phyloP scores from a whole-genome alignment of 2,113 vertebrate species.

The Typhlomys cinereus region DNA sequence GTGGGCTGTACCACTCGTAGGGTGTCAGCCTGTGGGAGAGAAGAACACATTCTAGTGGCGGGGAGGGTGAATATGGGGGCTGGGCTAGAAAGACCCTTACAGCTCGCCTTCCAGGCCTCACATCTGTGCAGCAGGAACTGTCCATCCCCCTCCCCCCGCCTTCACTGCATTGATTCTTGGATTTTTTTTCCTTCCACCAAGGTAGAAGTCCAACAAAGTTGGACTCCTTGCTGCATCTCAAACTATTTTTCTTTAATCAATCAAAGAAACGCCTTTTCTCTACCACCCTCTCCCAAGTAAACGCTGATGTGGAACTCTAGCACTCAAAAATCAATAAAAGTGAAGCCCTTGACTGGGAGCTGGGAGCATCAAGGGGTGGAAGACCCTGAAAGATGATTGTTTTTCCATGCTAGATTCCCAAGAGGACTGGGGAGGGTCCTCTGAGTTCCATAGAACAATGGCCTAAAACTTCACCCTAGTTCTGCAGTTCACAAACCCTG shows the following conservation, averaged over 20 bases:
- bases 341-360: no score
- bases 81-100: accelerated
- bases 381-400: background rate
- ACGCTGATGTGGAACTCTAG: background rate
- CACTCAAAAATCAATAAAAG: background rate
- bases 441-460: background rate
- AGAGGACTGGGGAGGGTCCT: background rate
- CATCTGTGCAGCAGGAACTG: no score
- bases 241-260: background rate
- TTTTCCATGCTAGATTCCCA: background rate
- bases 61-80: accelerated
- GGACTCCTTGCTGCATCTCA: background rate
- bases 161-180: background rate
- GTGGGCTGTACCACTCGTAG: slow-evolving; percentile 98
- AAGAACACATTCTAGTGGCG: background rate
- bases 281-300: background rate
- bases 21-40: slow-evolving; percentile 90
- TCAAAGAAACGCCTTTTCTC: background rate
- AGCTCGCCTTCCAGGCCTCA: background rate
- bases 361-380: background rate
- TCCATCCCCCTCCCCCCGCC: no score
- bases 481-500: background rate
- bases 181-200: background rate
- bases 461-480: background rate
- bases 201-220: background rate